Percentiles rank a stretch among this genome's conserved stretches.
These are phyloP conservation scores for Sabatieria punctata DNA, from an alignment of 2,888 invertebrate genomes.

Conservation along the genomic window DNA sequence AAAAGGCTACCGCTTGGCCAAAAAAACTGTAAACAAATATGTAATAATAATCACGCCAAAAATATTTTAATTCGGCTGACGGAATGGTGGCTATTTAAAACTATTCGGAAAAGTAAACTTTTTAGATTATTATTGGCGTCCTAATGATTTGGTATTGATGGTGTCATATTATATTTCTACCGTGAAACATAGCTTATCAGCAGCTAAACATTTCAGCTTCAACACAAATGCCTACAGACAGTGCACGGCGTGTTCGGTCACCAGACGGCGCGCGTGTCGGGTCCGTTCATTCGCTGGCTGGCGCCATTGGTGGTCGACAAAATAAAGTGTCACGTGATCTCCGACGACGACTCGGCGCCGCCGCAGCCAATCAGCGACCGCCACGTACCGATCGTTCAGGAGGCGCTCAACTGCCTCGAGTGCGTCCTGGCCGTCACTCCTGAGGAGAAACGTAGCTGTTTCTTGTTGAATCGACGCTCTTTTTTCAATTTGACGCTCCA, in stretches of 20 bases:
- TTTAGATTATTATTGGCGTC: too few species aligned
- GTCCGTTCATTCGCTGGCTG: slow-evolving; percentile 61
- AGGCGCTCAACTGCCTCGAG: slow-evolving; percentile 56
- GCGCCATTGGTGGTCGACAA: slow-evolving; percentile 51
- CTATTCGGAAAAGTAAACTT: too few species aligned
- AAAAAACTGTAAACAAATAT: too few species aligned
- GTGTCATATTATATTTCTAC: too few species aligned
- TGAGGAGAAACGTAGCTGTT: slow-evolving; percentile 50
- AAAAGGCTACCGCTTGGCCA: too few species aligned
- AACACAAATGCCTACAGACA: slow-evolving; percentile 59
- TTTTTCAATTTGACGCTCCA: slow-evolving; percentile 12
- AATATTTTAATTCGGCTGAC: too few species aligned
- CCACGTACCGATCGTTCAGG: slow-evolving; percentile 52
- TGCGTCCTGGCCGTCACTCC: slow-evolving; percentile 54
- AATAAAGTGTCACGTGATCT: not conserved
- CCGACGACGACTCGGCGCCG: slow-evolving; percentile 42
- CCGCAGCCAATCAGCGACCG: slow-evolving; percentile 49
- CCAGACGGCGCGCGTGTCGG: slow-evolving; percentile 50
- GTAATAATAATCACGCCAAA: too few species aligned
- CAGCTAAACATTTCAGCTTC: slow-evolving; percentile 40
- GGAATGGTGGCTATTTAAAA: too few species aligned
- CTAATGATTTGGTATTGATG: too few species aligned
- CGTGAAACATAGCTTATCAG: too few species aligned
- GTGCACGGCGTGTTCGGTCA: slow-evolving; percentile 57
- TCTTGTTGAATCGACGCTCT: not conserved